Evolutionary conservation across 2,888 invertebrate genomes (phyloP), one percentile per base, ranked within the genome.

Genomic region (Campaea margaritaria): DNA sequence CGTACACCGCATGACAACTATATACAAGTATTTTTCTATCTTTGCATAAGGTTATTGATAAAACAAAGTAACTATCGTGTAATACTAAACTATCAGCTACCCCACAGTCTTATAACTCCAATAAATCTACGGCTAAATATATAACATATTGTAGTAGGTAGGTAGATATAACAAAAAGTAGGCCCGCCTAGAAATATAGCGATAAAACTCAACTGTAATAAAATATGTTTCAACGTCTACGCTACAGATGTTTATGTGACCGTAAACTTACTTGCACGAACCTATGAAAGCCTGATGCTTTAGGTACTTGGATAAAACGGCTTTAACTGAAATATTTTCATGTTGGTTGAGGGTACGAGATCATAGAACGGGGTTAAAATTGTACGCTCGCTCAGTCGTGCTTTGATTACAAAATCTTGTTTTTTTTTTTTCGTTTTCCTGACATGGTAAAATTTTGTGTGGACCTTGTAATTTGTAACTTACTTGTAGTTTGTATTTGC

Each of bases 221-320:
- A 68, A 68, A 61, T 56, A 62, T 54, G 47, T 43, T 62, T 51
- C 58, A 60, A 52, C 60, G 47, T 48, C 45, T 41, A 45, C 48
- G 49, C 58, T 62, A 63, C 64, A 64, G 58, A 67, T 67, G 62
- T 69, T 69, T 69, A 69, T 67, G 49, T 31, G 53, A 34, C 54
- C 49, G 52, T 69, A 67, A 69, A 69, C 54, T 49, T 27, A 53
- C 66, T 65, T 65, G 68, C 62, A 62, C 53, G 64, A 54, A 66
- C 61, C 63, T 47, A 55, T 52, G 57, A 62, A 53, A 60, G 55
- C 49, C 50, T 54, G 34, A 47, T 65, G 34, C 57, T 56, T 58
- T 42, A 31, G n/a, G n/a, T 36, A 36, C 12, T 36, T n/a, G 12
- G 12, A 36, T 11, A 5, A n/a, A 36, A 36, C 5, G 10, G 31